These are phyloP conservation scores for Mesochorus sp. DNA, from an alignment of 2,888 invertebrate genomes.

Conservation along the genomic window DNA sequence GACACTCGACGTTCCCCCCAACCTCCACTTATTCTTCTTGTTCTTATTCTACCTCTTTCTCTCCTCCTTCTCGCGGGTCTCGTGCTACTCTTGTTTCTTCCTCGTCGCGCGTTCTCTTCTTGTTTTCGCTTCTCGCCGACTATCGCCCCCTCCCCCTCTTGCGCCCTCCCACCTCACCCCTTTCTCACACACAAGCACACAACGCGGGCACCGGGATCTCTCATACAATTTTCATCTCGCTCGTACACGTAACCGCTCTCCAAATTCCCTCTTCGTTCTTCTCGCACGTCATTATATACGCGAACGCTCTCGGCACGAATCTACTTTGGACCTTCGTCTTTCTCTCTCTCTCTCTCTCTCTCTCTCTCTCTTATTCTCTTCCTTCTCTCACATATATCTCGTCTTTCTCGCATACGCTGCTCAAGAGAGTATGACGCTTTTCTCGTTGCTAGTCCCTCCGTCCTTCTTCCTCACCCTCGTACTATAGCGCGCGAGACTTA, in stretches of 20 bases:
- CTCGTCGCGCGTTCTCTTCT: slow-evolving; percentile 70
- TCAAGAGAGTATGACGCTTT: neutral
- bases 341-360: slow-evolving; percentile 67
- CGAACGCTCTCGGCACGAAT: slow-evolving; percentile 77
- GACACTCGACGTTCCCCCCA: slow-evolving; percentile 80
- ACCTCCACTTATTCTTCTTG: slow-evolving; percentile 64
- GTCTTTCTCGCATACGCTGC: slow-evolving; percentile 18
- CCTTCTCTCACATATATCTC: neutral
- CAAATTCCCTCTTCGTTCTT: slow-evolving; percentile 66
- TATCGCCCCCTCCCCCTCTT: slow-evolving; percentile 56
- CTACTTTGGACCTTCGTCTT: slow-evolving; percentile 74
- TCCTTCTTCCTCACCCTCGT: slow-evolving; percentile 30
- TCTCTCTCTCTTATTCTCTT: slow-evolving; percentile 38
- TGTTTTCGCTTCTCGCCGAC: slow-evolving; percentile 67
- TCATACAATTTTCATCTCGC: slow-evolving; percentile 52
- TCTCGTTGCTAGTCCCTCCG: slow-evolving; percentile 60
- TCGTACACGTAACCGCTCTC: slow-evolving; percentile 42
- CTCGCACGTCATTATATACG: slow-evolving; percentile 80
- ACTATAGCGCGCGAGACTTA: slow-evolving; percentile 12
- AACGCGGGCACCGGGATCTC: slow-evolving; percentile 46
- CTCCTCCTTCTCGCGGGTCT: slow-evolving; percentile 64
- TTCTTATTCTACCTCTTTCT: slow-evolving; percentile 67
- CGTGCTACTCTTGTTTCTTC: slow-evolving; percentile 70
- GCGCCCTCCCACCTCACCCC: no score
- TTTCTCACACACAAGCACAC: neutral